phyloP scores from a whole-genome alignment of 2,888 invertebrate species.

The Aspidiotus destructor region DNA sequence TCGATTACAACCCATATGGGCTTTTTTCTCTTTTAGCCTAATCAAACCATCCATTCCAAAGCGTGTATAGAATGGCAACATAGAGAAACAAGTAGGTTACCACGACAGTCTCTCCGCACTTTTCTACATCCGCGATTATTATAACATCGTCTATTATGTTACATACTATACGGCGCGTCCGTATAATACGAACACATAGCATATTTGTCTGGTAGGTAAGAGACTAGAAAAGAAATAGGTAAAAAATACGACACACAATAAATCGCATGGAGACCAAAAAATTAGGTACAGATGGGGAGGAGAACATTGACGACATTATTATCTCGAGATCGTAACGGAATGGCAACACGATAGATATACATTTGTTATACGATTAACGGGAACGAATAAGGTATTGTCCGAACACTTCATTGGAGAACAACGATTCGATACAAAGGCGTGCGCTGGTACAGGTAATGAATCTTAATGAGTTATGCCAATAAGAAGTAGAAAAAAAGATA shows the following conservation, averaged over 20 bases:
- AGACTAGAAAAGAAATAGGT: conserved; percentile 17
- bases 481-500: conserved; percentile 6
- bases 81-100: conserved; percentile 24
- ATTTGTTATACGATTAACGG: conserved; percentile 31
- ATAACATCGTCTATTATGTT: conserved; percentile 15
- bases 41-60: background rate
- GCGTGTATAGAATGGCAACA: background rate
- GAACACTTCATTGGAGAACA: conserved; percentile 28
- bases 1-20: background rate
- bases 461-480: conserved; percentile 31
- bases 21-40: background rate
- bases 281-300: conserved; percentile 27
- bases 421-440: conserved; percentile 30
- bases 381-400: conserved; percentile 31
- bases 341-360: conserved; percentile 22
- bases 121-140: conserved; percentile 20
- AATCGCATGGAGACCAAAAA: conserved; percentile 15
- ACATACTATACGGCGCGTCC: background rate
- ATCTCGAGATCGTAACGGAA: conserved; percentile 22
- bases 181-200: background rate
- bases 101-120: conserved; percentile 10
- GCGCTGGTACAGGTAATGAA: conserved; percentile 23
- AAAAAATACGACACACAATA: conserved; percentile 19
- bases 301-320: conserved; percentile 30
- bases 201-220: background rate